Conservation (phyloP, 2,113 vertebrate species). For the Pollimyrus isidori region DNA sequence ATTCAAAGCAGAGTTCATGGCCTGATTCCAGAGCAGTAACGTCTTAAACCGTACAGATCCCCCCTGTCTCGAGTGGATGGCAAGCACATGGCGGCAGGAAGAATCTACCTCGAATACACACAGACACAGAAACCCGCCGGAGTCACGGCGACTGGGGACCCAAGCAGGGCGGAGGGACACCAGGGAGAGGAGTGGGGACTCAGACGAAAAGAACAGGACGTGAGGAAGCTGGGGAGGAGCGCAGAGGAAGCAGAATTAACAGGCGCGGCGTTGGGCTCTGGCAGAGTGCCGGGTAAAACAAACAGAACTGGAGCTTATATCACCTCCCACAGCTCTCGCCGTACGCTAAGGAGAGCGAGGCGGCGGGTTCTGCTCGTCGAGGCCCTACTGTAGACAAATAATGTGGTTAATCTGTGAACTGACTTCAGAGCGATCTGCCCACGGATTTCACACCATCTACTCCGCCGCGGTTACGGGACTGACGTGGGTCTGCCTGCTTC, state of each 20-base stretch:
- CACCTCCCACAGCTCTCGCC: background rate
- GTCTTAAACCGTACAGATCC: background rate
- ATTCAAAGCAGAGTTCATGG: background rate
- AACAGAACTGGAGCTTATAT: background rate
- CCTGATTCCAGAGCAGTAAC: background rate
- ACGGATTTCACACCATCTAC: background rate
- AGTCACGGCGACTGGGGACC: background rate
- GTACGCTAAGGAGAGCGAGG: background rate
- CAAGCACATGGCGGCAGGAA: background rate
- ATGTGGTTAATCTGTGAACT: background rate
- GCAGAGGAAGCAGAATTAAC: background rate
- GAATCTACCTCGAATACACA: background rate
- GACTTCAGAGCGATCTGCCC: constrained; percentile 1
- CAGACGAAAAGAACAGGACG: background rate
- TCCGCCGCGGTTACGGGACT: background rate
- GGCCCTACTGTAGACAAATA: background rate
- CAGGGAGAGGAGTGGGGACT: background rate
- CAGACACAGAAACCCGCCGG: background rate
- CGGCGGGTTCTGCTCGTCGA: background rate
- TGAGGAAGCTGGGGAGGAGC: background rate
- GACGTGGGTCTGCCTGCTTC: background rate
- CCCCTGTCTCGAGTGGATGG: background rate
- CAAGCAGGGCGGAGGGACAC: background rate
- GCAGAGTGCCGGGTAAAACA: background rate
- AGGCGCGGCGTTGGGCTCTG: background rate